phyloP scores from a whole-genome alignment of 1,140 invertebrate species.

The Lasaia peninsularis region DNA sequence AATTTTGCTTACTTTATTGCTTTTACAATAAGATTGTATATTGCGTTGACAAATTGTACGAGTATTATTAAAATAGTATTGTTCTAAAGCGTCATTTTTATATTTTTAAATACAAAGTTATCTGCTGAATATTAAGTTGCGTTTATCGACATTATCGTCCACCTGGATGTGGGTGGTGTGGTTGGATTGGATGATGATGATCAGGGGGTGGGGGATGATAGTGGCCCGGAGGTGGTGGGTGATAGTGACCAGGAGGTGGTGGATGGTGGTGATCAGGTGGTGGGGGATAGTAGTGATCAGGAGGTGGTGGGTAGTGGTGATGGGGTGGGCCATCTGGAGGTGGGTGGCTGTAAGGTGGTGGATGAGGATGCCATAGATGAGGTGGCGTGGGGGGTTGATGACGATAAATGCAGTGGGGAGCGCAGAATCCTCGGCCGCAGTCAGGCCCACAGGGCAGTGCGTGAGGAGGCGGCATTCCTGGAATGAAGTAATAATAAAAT shows the following conservation, averaged over 20 bases:
- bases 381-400: slow-evolving; percentile 35
- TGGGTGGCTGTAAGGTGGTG: slow-evolving; percentile 33
- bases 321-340: slow-evolving; percentile 22
- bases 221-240: not conserved
- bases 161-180: not conserved
- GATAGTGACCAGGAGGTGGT: not conserved
- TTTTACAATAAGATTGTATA: no score
- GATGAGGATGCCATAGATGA: slow-evolving; percentile 40
- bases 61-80: no score
- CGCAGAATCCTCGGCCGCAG: slow-evolving; percentile 49
- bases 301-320: not conserved
- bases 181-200: slow-evolving; percentile 7
- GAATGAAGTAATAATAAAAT: slow-evolving; percentile 20
- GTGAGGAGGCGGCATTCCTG: slow-evolving; percentile 58
- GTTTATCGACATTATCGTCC: not conserved
- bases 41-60: no score
- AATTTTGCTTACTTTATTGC: no score
- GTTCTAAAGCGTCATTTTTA: no score
- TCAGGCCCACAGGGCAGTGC: slow-evolving; percentile 48
- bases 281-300: slow-evolving; percentile 16
- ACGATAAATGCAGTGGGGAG: slow-evolving; percentile 50
- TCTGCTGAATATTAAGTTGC: not conserved
- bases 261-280: not conserved
- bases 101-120: no score
- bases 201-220: slow-evolving; percentile 6